Evolutionary conservation across 2,113 vertebrate species (phyloP), one percentile per base, ranked within the genome.

Genomic region (Todiramphus chloris): DNA sequence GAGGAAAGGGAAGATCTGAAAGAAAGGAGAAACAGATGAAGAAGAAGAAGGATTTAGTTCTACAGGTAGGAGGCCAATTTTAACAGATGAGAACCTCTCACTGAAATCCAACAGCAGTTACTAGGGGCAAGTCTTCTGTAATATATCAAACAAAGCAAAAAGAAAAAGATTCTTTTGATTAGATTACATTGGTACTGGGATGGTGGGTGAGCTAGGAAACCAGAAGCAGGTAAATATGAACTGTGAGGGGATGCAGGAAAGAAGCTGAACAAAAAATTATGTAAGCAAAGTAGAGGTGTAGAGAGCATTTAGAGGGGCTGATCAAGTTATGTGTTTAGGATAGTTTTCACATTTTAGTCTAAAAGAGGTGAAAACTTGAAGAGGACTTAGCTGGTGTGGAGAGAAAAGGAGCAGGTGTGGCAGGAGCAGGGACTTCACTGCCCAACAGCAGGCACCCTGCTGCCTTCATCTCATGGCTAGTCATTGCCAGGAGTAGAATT

Each of bases 401-500:
- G 79, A 63, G 37, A 58, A 53, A 53, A 53, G 9, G 51, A 56
- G 53, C 69, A 81, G 59, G 31, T 3, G 3, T 11, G 74, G 60
- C 55, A 60, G 48, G 70, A 70, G 48, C 28, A 59, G 31, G 27
- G 77, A 24, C n/a, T 15, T 66, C 18, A 4, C 43, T 37, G 27
- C 66, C 50, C 53, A 27, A 27, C 24, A 51, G 15, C 60, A 53
- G 81, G n/a, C 35, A 48, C n/a, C 0, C 0, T 5, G 53, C 66
- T 90, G 55, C 66, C 66, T 30, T 58, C 1, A 0, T 35, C 58
- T n/a, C 2, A 0, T 33, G 46, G 35, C 25, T 79, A 48, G 5
- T 20, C 55, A 20, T 5, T n/a, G 46, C 59, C 28, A 1, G 3
- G 41, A 51, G 7, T 23, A 30, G 50, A 50, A 90, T 70, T 93